Conservation (phyloP, 2,888 invertebrate genomes). For the Peribatodes rhomboidaria region DNA sequence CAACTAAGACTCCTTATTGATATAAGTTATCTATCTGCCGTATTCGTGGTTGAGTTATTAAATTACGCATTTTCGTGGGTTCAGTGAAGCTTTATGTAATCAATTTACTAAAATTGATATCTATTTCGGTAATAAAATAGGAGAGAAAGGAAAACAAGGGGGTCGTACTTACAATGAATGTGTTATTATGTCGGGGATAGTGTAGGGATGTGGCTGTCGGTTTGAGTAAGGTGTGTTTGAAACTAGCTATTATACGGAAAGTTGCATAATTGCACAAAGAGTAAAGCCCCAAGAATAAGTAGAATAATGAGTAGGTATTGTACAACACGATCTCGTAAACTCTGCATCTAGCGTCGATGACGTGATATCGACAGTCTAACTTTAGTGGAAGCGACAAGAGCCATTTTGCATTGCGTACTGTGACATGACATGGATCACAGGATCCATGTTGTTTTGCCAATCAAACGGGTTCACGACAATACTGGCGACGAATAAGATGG, state of each 20-base stretch:
- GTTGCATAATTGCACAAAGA: too few relatives aligned
- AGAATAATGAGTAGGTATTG: too few relatives aligned
- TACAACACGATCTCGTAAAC: too few relatives aligned
- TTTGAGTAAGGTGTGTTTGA: background rate
- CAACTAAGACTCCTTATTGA: background rate
- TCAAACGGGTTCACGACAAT: too few relatives aligned
- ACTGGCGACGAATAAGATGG: too few relatives aligned
- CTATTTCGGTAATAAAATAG: constrained; percentile 56
- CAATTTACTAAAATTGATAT: constrained; percentile 62
- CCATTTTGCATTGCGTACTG: too few relatives aligned
- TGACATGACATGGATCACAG: too few relatives aligned
- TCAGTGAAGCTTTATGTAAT: constrained; percentile 56
- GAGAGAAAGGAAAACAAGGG: constrained; percentile 52
- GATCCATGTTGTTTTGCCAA: too few relatives aligned
- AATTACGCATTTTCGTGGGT: constrained; percentile 53
- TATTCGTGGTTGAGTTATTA: constrained; percentile 51
- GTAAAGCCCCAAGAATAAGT: too few relatives aligned
- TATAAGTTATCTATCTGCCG: constrained; percentile 22
- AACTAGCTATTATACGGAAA: background rate
- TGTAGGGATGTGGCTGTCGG: constrained; percentile 7
- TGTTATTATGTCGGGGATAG: constrained; percentile 24
- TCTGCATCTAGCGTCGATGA: too few relatives aligned
- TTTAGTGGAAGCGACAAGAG: too few relatives aligned
- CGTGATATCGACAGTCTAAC: too few relatives aligned
- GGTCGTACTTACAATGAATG: constrained; percentile 30